Evolutionary conservation across 2,888 invertebrate species (phyloP).

Genomic region (Chrysomela aeneicollis): DNA sequence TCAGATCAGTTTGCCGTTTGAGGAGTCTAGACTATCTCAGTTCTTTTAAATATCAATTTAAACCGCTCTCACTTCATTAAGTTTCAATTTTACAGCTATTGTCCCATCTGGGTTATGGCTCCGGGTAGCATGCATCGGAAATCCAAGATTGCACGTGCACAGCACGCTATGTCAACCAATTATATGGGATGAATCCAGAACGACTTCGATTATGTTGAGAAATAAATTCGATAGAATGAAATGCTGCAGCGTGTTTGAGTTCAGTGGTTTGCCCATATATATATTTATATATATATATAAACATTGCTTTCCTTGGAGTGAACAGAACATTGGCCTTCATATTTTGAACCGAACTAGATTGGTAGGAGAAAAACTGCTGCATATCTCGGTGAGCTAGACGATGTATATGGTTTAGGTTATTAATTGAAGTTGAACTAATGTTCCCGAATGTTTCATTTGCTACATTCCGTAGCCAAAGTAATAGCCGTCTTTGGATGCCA

Average conservation of each 20-base stretch:
- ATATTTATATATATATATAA: too few relatives aligned
- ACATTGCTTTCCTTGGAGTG: not conserved
- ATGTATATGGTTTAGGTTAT: slow-evolving; percentile 42
- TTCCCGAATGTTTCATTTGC: slow-evolving; percentile 41
- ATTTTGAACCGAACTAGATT: slow-evolving; percentile 21
- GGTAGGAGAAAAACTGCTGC: slow-evolving; percentile 34
- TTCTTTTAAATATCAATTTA: slow-evolving; percentile 65
- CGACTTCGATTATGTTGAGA: not conserved
- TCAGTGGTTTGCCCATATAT: too few relatives aligned
- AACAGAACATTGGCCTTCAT: not conserved
- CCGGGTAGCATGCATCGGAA: slow-evolving; percentile 60
- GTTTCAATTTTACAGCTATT: slow-evolving; percentile 65
- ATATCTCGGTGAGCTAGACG: slow-evolving; percentile 34
- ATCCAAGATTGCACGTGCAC: slow-evolving; percentile 52
- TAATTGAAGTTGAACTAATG: slow-evolving; percentile 43
- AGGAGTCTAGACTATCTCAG: slow-evolving; percentile 61
- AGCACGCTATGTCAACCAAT: slow-evolving; percentile 50
- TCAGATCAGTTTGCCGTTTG: slow-evolving; percentile 62
- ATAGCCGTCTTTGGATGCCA: slow-evolving; percentile 40
- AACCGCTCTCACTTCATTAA: slow-evolving; percentile 64
- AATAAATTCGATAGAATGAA: not conserved
- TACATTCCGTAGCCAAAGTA: slow-evolving; percentile 42
- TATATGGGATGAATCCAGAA: slow-evolving; percentile 33
- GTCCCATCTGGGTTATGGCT: slow-evolving; percentile 63
- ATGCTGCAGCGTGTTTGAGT: not conserved